Percentiles rank a stretch among this genome's conserved stretches.
Evolutionary conservation across 1,140 invertebrate species (phyloP).

Genomic region (Anadara kagoshimensis): DNA sequence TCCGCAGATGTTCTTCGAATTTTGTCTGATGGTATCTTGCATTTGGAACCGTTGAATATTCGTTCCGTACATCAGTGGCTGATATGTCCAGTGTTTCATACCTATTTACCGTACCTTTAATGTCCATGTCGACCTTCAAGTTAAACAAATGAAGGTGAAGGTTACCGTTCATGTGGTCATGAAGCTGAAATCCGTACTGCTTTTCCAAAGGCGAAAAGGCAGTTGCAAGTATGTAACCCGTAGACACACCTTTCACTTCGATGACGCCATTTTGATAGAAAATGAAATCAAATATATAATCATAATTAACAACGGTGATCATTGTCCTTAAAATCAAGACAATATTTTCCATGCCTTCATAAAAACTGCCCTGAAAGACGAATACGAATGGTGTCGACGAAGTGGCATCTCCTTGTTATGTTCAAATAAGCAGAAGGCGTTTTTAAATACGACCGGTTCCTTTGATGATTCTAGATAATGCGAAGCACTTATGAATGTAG

Average conservation of each 20-base stretch:
- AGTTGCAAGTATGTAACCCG: slow-evolving; percentile 57
- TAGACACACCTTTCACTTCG: slow-evolving; percentile 52
- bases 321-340: slow-evolving; percentile 53
- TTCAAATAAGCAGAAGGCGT: slow-evolving; percentile 57
- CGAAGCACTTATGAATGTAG: slow-evolving; percentile 47
- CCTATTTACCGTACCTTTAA: slow-evolving; percentile 50
- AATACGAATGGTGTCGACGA: slow-evolving; percentile 42
- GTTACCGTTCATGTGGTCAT: slow-evolving; percentile 47
- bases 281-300: slow-evolving; percentile 64
- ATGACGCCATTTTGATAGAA: slow-evolving; percentile 65
- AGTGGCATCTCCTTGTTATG: slow-evolving; percentile 48
- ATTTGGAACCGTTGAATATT: slow-evolving; percentile 16
- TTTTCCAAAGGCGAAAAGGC: slow-evolving; percentile 28
- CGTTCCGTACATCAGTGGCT: not conserved
- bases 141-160: slow-evolving; percentile 64
- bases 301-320: slow-evolving; percentile 55
- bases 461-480: slow-evolving; percentile 41
- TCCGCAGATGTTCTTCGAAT: slow-evolving; percentile 34
- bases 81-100: slow-evolving; percentile 58
- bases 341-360: slow-evolving; percentile 46
- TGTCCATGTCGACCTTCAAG: slow-evolving; percentile 62
- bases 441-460: slow-evolving; percentile 27
- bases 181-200: slow-evolving; percentile 52
- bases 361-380: slow-evolving; percentile 20
- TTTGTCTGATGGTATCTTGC: slow-evolving; percentile 24